phyloP scores from a whole-genome alignment of 1,140 invertebrate species.

The Drosophila bipectinata region DNA sequence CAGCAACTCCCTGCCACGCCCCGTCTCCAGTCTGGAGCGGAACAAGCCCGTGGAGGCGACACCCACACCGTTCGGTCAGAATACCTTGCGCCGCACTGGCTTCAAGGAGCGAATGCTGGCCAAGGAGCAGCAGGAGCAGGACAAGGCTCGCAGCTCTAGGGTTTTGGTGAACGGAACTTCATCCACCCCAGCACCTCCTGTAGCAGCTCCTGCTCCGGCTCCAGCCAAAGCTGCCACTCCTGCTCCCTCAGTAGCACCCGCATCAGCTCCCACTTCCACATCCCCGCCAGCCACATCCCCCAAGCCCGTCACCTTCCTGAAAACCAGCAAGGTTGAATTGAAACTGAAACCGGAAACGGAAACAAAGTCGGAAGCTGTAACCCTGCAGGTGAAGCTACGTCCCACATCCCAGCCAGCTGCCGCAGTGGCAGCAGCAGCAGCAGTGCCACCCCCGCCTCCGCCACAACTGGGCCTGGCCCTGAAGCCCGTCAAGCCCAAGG shows the following conservation, averaged over 20 bases:
- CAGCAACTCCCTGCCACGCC: slow-evolving; percentile 50
- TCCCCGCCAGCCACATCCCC: slow-evolving; percentile 16
- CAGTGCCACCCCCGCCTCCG: slow-evolving; percentile 60
- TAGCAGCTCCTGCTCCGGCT: slow-evolving; percentile 6
- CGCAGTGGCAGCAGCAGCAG: not conserved
- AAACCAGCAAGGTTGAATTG: slow-evolving; percentile 66
- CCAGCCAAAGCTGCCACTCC: not conserved
- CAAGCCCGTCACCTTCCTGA: slow-evolving; percentile 35
- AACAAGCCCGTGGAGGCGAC: slow-evolving; percentile 1
- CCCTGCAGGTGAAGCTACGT: slow-evolving; percentile 58
- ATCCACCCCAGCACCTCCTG: not conserved
- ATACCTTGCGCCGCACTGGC: slow-evolving; percentile 74
- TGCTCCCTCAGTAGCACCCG: not conserved
- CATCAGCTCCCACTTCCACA: slow-evolving; percentile 3
- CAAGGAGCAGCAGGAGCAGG: slow-evolving; percentile 62
- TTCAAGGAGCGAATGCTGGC: slow-evolving; percentile 82
- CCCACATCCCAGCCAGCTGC: slow-evolving; percentile 16
- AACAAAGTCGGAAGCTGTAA: slow-evolving; percentile 1
- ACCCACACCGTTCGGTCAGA: slow-evolving; percentile 68
- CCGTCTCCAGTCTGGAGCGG: slow-evolving; percentile 49
- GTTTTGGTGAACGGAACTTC: slow-evolving; percentile 44
- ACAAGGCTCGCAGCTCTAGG: slow-evolving; percentile 45
- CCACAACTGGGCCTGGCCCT: slow-evolving; percentile 84
- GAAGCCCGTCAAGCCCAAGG: slow-evolving; percentile 77
- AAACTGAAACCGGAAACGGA: slow-evolving; percentile 36